Evolutionary conservation across 2,797 vertebrate genomes (phyloP), one percentile per base, ranked within the genome.

Genomic region (Anniella stebbinsi): DNA sequence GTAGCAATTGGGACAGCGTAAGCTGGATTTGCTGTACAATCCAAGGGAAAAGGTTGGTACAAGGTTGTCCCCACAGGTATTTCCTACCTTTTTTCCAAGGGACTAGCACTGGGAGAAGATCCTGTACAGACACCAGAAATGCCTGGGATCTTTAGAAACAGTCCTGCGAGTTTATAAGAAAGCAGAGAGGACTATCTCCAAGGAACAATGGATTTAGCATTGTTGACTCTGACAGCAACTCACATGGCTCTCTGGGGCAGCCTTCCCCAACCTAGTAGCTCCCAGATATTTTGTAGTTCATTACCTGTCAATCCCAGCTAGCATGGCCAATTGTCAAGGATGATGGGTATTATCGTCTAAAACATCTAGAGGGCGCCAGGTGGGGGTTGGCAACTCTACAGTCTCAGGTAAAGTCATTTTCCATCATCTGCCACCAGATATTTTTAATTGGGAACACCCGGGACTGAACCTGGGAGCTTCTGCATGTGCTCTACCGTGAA

Each of bases 121-220:
- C 11, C 80, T 90, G 6, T 66, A 33, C 60, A 75, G 33, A 77
- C 23, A 54, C 85, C 60, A 76, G 5, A 82, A 81, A 87, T 41
- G 25, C 13, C 45, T 28, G 82, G 21, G 23, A 75, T 3, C 7
- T 66, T 5, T 41, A 67, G 28, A 83, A 41, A 45, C 48, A 85
- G 70, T n/a, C 13, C 12, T 83, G 36, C 17, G 13, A 17, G n/a
- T 15, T 41, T 82, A n/a, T 30, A 82, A 28, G n/a, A 76, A 18
- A 73, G 33, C n/a, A 75, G 36, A 51, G 76, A 81, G 67, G 33
- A 90, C 18, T 38, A 51, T 89, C 33, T 84, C 82, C 23, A n/a
- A 77, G 18, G 41, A 90, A 63, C 76, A 21, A 36, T 2, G 17
- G 13, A 82, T 63, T 38, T 38, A 75, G 54, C 6, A 7, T 23